phyloP scores from a whole-genome alignment of 2,888 invertebrate species.

The Harpalus rufipes region DNA sequence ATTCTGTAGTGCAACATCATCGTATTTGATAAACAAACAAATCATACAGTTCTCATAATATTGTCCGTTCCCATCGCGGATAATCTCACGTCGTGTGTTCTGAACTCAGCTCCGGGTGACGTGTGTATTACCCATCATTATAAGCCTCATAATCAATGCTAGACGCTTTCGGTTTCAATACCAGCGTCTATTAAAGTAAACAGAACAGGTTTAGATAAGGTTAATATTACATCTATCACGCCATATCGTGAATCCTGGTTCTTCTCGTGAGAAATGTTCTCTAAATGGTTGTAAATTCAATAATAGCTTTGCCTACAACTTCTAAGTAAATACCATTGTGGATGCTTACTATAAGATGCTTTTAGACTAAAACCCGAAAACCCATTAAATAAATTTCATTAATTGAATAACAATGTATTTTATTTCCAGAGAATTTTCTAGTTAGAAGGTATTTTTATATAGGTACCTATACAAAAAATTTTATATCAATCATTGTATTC shows the following conservation, averaged over 20 bases:
- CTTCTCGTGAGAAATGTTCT: slow-evolving; percentile 20
- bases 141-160: slow-evolving; percentile 15
- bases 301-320: background rate
- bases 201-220: slow-evolving; percentile 47
- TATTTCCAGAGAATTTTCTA: too few species aligned
- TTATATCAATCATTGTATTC: too few species aligned
- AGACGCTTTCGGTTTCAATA: slow-evolving; percentile 31
- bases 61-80: too few species aligned
- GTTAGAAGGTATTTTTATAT: too few species aligned
- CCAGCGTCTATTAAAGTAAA: slow-evolving; percentile 41
- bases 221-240: slow-evolving; percentile 35
- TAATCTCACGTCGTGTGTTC: background rate
- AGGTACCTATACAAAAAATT: too few species aligned
- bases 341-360: background rate
- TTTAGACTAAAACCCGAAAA: too few species aligned
- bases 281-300: slow-evolving; percentile 15
- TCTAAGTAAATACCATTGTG: slow-evolving; percentile 7
- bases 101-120: slow-evolving; percentile 43
- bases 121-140: slow-evolving; percentile 46
- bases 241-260: background rate
- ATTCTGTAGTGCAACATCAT: slow-evolving; percentile 7
- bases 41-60: background rate
- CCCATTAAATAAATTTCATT: too few species aligned
- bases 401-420: too few species aligned
- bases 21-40: slow-evolving; percentile 10